A percentile compares a stretch with the other conserved stretches of the same genome.
Evolutionary conservation across 2,113 vertebrate species (phyloP).

Genomic region (Datnioides undecimradiatus): DNA sequence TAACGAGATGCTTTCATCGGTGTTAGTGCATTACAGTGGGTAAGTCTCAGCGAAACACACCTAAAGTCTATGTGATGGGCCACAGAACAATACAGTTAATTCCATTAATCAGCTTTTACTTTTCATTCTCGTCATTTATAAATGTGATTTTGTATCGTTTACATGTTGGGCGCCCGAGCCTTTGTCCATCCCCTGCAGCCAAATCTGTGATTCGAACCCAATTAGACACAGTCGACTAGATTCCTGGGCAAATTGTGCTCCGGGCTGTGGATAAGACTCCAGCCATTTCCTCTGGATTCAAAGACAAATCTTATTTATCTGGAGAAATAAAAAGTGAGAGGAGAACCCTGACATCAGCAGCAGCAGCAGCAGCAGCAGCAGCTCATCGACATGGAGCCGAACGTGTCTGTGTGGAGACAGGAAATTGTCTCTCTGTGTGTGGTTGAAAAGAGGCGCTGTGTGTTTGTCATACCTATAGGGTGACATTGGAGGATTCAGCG

Average conservation of each 20-base stretch:
- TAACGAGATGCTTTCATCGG: slow-evolving; percentile 33
- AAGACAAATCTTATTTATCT: slow-evolving; percentile 56
- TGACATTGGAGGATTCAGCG: slow-evolving; percentile 63
- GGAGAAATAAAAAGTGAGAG: slow-evolving; percentile 40
- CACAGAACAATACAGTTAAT: slow-evolving; percentile 33
- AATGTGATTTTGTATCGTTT: slow-evolving; percentile 44
- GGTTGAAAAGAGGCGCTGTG: slow-evolving; percentile 16
- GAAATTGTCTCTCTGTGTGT: slow-evolving; percentile 59
- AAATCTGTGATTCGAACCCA: slow-evolving; percentile 61
- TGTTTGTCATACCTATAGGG: slow-evolving; percentile 49
- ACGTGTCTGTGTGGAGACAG: slow-evolving; percentile 35
- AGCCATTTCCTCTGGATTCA: slow-evolving; percentile 46
- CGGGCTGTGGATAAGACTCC: slow-evolving; percentile 38
- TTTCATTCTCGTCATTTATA: slow-evolving; percentile 38
- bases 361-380: slow-evolving; percentile 1
- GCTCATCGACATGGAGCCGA: slow-evolving; percentile 20
- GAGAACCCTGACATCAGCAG: slow-evolving; percentile 29
- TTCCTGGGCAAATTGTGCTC: slow-evolving; percentile 45
- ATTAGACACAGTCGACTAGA: slow-evolving; percentile 65
- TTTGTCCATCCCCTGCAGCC: slow-evolving; percentile 47
- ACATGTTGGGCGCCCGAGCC: slow-evolving; percentile 23
- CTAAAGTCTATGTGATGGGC: slow-evolving; percentile 16
- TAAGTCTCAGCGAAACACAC: slow-evolving; percentile 24
- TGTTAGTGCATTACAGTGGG: neutral
- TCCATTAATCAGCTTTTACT: slow-evolving; percentile 50